Evolutionary conservation across 2,113 vertebrate genomes (phyloP), one percentile per base, ranked within the genome.

Genomic region (Epinephelus lanceolatus): DNA sequence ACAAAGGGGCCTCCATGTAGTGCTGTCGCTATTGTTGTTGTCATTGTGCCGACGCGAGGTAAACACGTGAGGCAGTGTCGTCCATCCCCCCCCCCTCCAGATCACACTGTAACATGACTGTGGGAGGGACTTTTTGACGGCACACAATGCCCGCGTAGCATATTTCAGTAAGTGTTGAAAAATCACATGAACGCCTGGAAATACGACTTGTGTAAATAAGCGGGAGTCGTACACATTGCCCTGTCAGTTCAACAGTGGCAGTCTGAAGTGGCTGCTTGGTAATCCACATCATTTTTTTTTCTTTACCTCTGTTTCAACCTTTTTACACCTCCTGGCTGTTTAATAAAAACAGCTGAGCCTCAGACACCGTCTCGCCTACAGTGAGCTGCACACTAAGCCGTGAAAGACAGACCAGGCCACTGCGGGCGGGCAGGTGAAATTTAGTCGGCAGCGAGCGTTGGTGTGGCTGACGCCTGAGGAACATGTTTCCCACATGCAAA

Each of bases 1-100:
- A 90, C 86, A 89, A 89, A 90, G 47, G 61, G 78, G 68, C 83
- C 92, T 83, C 89, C 83, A 77, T 85, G 82, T 61, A 18, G 71
- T 21, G 81, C 77, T 70, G 84, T 76, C 72, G 69, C 81, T 42
- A 79, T 67, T 76, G 88, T 71, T 81, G 91, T 70, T 90, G 92
- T 93, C 86, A 82, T 84, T 83, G 91, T 88, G 84, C 71, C 30
- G 51, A 61, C 23, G 65, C 37, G 61, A 78, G 68, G 92, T 86
- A 89, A 93, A 88, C 91, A 86, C 68, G 73, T 78, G 78, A 90
- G 90, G 77, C 65, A 2, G 80, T 3, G 66, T 66, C 62, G 49
- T 78, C 85, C 60, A 17, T 6, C 42, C 4, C 57, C 47, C 51
- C 70, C 63, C 40, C 4, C 19, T 23, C 13, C 30, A 2, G 45